Conservation (phyloP, 2,113 vertebrate genomes). For the Cnemophilus loriae region DNA sequence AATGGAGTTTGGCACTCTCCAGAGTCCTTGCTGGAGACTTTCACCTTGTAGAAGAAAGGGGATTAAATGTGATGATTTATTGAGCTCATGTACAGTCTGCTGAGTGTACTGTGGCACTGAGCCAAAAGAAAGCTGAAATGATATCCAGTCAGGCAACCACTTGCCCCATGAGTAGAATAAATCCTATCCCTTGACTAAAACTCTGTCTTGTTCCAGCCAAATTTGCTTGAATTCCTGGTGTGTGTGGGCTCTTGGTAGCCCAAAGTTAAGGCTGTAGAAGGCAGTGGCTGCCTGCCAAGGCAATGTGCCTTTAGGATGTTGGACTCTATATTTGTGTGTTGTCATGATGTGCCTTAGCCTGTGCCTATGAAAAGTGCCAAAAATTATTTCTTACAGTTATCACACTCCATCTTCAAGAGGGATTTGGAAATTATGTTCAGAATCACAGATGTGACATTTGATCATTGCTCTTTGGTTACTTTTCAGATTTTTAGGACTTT, state of each 20-base stretch:
- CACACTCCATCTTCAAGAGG: background rate
- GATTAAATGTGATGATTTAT: slow-evolving; percentile 6
- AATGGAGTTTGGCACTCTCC: background rate
- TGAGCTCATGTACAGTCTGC: background rate
- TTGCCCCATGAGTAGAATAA: background rate
- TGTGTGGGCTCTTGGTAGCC: background rate
- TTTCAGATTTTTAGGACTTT: background rate
- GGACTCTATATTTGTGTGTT: background rate
- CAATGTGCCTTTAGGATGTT: background rate
- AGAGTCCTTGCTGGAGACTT: background rate
- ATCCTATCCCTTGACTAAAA: background rate
- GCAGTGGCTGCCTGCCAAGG: background rate
- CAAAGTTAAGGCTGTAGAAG: background rate
- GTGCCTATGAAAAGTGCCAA: background rate
- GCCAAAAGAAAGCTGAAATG: background rate
- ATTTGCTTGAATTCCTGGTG: background rate
- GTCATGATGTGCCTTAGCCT: background rate
- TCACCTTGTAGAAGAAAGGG: background rate
- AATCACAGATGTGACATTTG: background rate
- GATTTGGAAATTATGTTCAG: background rate
- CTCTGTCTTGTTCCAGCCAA: background rate
- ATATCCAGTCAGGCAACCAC: background rate
- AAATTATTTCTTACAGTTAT: background rate
- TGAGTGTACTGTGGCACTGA: background rate
- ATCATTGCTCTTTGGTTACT: background rate